Evolutionary conservation across 2,113 vertebrate species (phyloP).

Genomic region (Bombycilla garrulus): DNA sequence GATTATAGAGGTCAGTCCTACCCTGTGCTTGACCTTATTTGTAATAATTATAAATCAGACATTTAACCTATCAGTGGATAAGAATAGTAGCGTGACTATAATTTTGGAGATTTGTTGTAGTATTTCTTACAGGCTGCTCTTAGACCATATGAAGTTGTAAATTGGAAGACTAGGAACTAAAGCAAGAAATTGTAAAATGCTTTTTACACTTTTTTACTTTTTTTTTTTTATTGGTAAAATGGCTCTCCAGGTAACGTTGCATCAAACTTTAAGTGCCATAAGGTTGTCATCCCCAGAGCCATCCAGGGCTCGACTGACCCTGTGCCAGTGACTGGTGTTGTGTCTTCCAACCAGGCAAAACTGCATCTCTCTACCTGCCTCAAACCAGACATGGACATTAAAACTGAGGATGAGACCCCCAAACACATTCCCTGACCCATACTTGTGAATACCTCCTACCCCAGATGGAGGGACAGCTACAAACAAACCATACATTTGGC

Average conservation of each 20-base stretch:
- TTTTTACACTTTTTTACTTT: background rate
- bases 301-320: background rate
- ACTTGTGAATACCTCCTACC: background rate
- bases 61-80: background rate
- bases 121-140: background rate
- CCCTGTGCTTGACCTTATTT: background rate
- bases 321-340: background rate
- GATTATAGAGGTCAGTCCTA: background rate
- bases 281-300: background rate
- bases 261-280: background rate
- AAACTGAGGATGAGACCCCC: background rate
- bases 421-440: fast-evolving
- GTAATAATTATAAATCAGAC: background rate
- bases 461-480: background rate
- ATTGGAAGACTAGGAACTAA: background rate
- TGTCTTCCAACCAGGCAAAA: background rate
- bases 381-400: background rate
- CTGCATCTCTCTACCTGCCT: background rate
- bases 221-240: too few species aligned
- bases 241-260: background rate
- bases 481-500: background rate
- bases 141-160: background rate
- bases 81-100: background rate
- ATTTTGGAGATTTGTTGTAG: too few species aligned
- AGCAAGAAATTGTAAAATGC: background rate